A percentile compares a stretch with the other conserved stretches of the same genome.
Evolutionary conservation across 1,140 invertebrate species (phyloP).

Genomic region (Mya arenaria): DNA sequence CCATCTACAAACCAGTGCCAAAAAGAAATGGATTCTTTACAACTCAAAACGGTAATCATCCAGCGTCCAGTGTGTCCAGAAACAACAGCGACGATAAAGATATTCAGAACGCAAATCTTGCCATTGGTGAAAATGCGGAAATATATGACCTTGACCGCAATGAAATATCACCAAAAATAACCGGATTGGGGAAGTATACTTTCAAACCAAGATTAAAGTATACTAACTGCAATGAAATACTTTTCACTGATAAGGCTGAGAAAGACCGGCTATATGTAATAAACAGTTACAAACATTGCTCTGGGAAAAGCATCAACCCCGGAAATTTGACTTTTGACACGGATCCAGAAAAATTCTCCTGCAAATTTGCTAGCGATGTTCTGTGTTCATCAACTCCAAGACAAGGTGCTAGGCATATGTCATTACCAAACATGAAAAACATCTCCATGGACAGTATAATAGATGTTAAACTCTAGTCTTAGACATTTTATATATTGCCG

Average conservation of each 20-base stretch:
- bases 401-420: not conserved
- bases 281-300: conserved; percentile 47
- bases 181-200: conserved; percentile 30
- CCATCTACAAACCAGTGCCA: too few relatives aligned
- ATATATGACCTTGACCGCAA: not conserved
- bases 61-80: too few relatives aligned
- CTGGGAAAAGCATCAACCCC: conserved; percentile 33
- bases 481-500: too few relatives aligned
- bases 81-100: not conserved
- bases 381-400: conserved; percentile 31
- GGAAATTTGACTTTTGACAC: conserved; percentile 35
- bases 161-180: not conserved
- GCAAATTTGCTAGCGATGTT: conserved; percentile 23
- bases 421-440: not conserved
- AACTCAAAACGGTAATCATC: too few relatives aligned
- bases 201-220: conserved; percentile 47
- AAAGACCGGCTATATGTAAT: conserved; percentile 38
- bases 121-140: conserved; percentile 14
- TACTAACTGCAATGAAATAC: not conserved
- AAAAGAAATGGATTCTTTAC: too few relatives aligned
- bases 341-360: conserved; percentile 23
- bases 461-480: too few relatives aligned
- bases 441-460: not conserved
- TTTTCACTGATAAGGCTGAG: conserved; percentile 16
- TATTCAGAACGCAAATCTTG: not conserved